These are phyloP conservation scores for Hylaeus anthracinus DNA, from an alignment of 1,140 invertebrate genomes.

Conservation along the genomic window DNA sequence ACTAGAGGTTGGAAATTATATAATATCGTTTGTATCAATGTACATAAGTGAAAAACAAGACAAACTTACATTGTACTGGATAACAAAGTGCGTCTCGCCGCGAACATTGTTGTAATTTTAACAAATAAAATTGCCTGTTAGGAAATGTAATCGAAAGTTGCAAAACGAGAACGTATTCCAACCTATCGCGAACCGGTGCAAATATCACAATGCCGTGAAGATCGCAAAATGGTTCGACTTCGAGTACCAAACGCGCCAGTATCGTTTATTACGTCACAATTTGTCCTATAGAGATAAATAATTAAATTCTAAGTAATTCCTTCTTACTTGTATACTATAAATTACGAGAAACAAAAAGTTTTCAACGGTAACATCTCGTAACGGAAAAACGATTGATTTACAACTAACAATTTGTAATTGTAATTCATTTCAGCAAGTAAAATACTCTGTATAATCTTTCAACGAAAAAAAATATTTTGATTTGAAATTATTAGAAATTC, in stretches of 20 bases:
- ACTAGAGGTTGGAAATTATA: constrained; percentile 71
- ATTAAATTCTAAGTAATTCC: neutral
- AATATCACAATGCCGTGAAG: neutral
- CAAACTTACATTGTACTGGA: constrained; percentile 64
- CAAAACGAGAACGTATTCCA: neutral
- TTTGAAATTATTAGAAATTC: neutral
- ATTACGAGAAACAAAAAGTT: neutral
- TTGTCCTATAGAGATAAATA: neutral
- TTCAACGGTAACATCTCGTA: neutral
- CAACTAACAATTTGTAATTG: neutral
- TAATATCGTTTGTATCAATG: constrained; percentile 51
- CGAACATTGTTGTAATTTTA: constrained; percentile 61
- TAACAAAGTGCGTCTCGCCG: constrained; percentile 56
- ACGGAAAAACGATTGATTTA: neutral
- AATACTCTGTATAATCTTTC: neutral
- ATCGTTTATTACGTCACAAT: constrained; percentile 8
- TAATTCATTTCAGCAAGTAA: neutral
- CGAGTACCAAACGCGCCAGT: neutral
- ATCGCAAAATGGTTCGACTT: constrained; percentile 7
- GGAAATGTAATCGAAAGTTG: neutral
- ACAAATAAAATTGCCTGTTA: neutral
- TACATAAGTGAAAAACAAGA: constrained; percentile 8
- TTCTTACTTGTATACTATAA: neutral
- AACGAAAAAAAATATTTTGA: neutral
- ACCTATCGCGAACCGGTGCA: neutral